Evolutionary conservation across 2,888 invertebrate genomes (phyloP).

Genomic region (Thelaira solivaga): DNA sequence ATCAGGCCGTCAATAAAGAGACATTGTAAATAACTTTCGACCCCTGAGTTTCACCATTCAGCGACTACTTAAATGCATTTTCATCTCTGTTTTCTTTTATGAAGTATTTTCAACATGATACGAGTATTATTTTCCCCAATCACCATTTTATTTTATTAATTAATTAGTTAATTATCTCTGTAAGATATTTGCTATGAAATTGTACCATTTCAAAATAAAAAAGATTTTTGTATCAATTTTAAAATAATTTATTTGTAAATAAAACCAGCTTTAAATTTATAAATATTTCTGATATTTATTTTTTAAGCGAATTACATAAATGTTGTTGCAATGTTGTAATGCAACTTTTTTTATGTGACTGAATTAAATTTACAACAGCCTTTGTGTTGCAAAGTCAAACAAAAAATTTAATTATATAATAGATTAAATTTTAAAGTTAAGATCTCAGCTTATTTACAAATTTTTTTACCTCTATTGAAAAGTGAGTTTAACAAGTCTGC

Average conservation of each 20-base stretch:
- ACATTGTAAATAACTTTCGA: no score
- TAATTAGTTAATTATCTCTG: no score
- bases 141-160: no score
- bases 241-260: neutral
- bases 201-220: no score
- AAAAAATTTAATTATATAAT: constrained; percentile 45
- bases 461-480: constrained; percentile 16
- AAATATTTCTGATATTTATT: neutral
- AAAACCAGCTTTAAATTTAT: neutral
- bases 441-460: constrained; percentile 3
- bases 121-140: no score
- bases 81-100: no score
- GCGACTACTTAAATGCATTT: no score
- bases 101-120: no score
- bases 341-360: constrained; percentile 1
- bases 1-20: no score
- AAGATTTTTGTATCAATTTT: no score
- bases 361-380: constrained; percentile 3
- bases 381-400: neutral
- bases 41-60: no score
- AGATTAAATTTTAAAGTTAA: constrained; percentile 22
- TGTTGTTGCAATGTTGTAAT: constrained; percentile 13
- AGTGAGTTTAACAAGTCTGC: constrained; percentile 50
- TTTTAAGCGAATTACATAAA: constrained; percentile 23
- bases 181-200: no score